Evolutionary conservation across 2,797 vertebrate genomes (phyloP), one percentile per base, ranked within the genome.

Genomic region (Eutrigla gurnardus): DNA sequence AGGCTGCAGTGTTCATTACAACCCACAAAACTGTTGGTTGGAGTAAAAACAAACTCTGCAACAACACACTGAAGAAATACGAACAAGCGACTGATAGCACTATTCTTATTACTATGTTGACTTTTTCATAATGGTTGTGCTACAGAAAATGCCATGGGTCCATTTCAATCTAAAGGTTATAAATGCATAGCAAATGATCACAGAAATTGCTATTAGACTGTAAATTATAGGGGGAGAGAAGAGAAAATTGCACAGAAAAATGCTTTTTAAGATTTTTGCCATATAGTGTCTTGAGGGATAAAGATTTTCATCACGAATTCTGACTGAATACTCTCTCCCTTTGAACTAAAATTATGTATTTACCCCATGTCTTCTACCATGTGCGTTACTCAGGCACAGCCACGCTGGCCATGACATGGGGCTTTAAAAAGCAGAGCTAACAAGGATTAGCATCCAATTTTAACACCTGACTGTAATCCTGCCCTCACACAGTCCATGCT

Each of bases 381-480:
- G 39, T 74, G 57, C 78, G 65, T 83, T 74, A 82, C 70, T 64
- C 39, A 59, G 69, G 63, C 71, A 87, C 86, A 84, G 47, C 59
- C 77, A 82, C 11, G 70, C 70, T 81, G 70, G 76, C 46, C 52
- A 73, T 72, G 64, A 54, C 76, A 84, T 53, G 39, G 54, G 58
- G 86, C 89, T 94, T 93, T 90, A 90, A 88, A 94, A 93, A 93
- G 92, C 87, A 92, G 68, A 54, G 77, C 90, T 90, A 91, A 87
- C 83, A 53, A 85, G 91, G 94, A 94, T 95, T 95, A 95, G 79
- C 80, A 86, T 94, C 91, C 93, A 92, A 93, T 94, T 94, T 94
- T 95, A 93, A 94, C 93, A 94, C 93, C 91, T 92, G 83, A 90
- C 84, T 84, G 91, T 95, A 95, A 95, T 95, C 94, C 94, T 88